phyloP scores from a whole-genome alignment of 2,797 vertebrate genomes.

The Xenentodon cancila region DNA sequence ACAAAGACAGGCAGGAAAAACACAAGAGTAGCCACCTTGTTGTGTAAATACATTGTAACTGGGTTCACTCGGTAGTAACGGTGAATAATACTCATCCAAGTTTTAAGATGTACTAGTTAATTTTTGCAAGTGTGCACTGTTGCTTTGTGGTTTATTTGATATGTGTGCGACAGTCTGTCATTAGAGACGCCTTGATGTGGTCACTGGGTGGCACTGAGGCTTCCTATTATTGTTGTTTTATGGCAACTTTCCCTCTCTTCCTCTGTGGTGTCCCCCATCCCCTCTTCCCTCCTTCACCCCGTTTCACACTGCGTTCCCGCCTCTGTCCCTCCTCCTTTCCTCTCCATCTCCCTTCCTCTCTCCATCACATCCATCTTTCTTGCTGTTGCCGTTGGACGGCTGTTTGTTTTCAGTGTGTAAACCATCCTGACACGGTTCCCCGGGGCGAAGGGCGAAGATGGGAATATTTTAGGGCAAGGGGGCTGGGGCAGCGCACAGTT shows the following conservation, averaged over 20 bases:
- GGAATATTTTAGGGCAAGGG: constrained; percentile 32
- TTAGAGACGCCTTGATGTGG: constrained; percentile 83
- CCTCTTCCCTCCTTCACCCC: background rate
- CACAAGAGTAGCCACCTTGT: too few relatives aligned
- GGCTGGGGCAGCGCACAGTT: constrained; percentile 23
- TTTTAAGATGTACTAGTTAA: background rate
- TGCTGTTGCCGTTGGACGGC: constrained; percentile 61
- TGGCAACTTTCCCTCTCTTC: constrained; percentile 78
- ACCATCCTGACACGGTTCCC: constrained; percentile 64
- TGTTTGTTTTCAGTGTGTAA: constrained; percentile 74
- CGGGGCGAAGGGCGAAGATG: constrained; percentile 51
- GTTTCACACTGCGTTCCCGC: background rate
- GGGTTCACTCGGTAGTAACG: too few relatives aligned
- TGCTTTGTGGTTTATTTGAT: constrained; percentile 46
- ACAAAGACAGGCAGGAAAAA: too few relatives aligned
- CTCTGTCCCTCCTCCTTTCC: constrained; percentile 6
- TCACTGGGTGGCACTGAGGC: constrained; percentile 79
- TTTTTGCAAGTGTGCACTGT: background rate
- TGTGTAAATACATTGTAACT: too few relatives aligned
- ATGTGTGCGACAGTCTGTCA: constrained; percentile 78
- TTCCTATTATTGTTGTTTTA: constrained; percentile 81
- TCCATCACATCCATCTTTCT: constrained; percentile 63
- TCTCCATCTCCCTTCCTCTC: constrained; percentile 17
- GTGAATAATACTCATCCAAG: background rate
- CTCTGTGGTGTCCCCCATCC: constrained; percentile 28